These are phyloP conservation scores for Altica lythri DNA, from an alignment of 2,888 invertebrate genomes.

Conservation along the genomic window DNA sequence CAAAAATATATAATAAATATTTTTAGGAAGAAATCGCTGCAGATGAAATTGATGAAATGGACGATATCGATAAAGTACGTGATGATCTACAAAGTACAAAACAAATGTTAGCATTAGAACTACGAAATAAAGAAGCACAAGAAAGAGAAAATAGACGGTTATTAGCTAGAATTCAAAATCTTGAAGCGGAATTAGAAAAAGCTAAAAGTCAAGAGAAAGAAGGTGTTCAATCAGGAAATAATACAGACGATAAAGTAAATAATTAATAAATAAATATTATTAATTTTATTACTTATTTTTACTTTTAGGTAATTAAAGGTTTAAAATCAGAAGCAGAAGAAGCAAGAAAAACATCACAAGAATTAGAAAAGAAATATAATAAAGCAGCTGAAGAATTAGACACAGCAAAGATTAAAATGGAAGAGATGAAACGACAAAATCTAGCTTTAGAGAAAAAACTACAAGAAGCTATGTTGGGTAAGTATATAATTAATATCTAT, in stretches of 20 bases:
- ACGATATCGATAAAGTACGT: slow-evolving; percentile 87
- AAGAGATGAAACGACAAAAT: slow-evolving; percentile 79
- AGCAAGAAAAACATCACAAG: slow-evolving; percentile 77
- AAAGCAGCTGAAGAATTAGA: slow-evolving; percentile 78
- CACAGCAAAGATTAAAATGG: slow-evolving; percentile 73
- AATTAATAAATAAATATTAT: not conserved
- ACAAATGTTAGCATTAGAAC: slow-evolving; percentile 84
- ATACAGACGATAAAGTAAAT: slow-evolving; percentile 52
- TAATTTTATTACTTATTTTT: not conserved
- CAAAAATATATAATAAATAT: not conserved
- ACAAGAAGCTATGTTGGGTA: slow-evolving; percentile 64
- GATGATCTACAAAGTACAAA: slow-evolving; percentile 92
- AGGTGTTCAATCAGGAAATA: slow-evolving; percentile 39
- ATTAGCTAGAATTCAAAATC: slow-evolving; percentile 74
- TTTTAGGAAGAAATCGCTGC: slow-evolving; percentile 51
- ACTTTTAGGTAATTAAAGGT: slow-evolving; percentile 62
- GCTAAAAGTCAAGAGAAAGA: slow-evolving; percentile 49
- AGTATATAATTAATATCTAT: slow-evolving; percentile 1
- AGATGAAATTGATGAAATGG: slow-evolving; percentile 79
- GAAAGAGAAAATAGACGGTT: slow-evolving; percentile 81
- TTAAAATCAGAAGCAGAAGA: slow-evolving; percentile 77
- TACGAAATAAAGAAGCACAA: slow-evolving; percentile 82
- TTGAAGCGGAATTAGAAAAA: slow-evolving; percentile 81
- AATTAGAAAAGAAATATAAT: slow-evolving; percentile 79
- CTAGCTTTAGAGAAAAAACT: slow-evolving; percentile 77